Evolutionary conservation across 2,888 invertebrate genomes (phyloP), one percentile per base, ranked within the genome.

Genomic region (Anthophora plumipes): DNA sequence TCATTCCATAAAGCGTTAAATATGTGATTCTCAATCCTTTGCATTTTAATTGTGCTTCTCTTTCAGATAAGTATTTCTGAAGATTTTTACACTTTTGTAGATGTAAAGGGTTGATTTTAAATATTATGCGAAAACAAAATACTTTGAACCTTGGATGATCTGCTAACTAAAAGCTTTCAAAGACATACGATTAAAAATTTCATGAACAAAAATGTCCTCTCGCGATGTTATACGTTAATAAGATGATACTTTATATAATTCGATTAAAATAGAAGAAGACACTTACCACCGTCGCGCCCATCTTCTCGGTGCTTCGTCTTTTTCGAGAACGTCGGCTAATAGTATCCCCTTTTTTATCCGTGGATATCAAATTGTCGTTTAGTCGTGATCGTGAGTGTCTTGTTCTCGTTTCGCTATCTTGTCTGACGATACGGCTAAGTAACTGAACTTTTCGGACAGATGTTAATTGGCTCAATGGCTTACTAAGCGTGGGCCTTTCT

Each of bases 241-340:
- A n/a, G 8, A 61, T 31, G 54, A 71, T 25, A 61, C 3, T 52
- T 48, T 20, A 11, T 20, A 11, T 1, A 11, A n/a, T 61, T 22
- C 14, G 11, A 39, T 55, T 41, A 17, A 22, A 57, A 12, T 22
- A 25, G 43, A 12, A 39, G 14, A 52, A 14, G 11, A 31, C 37
- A 80, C 84, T 96, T 94, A 96, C 96, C 94, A 95, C 95, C 89
- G 94, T 95, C 54, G 94, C 94, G 72, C 95, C 94, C 85, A 94
- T 93, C 92, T 95, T 95, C 87, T 96, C 96, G 22, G 95, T 94
- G 83, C 95, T 96, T 76, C 95, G 94, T 80, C 96, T 94, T 89
- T 96, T 96, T 86, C 95, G 94, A 55, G 95, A 94, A 74, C 93
- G 90, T 22, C 92, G 89, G 46, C 94, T 92, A 37, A 94, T 93